A percentile compares a stretch with the other conserved stretches of the same genome.
Conservation (phyloP, 2,888 invertebrate species). For the Eudemis profundana region DNA sequence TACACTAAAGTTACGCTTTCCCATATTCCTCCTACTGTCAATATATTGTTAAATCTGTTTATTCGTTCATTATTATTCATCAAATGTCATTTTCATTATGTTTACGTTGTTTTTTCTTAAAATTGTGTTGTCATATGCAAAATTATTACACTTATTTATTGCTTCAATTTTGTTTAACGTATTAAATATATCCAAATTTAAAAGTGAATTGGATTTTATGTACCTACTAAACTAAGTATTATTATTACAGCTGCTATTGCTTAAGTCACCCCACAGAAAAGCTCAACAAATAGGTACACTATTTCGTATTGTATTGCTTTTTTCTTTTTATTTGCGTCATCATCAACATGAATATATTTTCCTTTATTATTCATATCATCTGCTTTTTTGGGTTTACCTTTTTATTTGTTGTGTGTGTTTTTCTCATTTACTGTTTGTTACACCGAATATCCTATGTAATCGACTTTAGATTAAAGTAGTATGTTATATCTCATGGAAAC, state of each 20-base stretch:
- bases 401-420: slow-evolving; percentile 46
- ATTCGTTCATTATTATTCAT: background rate
- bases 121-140: background rate
- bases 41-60: slow-evolving; percentile 1
- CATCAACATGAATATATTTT: slow-evolving; percentile 46
- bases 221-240: slow-evolving; percentile 73
- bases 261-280: slow-evolving; percentile 83
- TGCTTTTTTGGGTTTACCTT: slow-evolving; percentile 51
- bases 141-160: background rate
- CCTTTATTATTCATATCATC: slow-evolving; percentile 44
- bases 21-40: background rate
- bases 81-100: background rate
- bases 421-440: slow-evolving; percentile 10
- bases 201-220: slow-evolving; percentile 45
- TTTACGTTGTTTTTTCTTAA: slow-evolving; percentile 6
- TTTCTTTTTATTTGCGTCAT: slow-evolving; percentile 64
- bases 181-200: slow-evolving; percentile 22
- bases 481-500: slow-evolving; percentile 2
- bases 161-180: slow-evolving; percentile 16
- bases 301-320: slow-evolving; percentile 73
- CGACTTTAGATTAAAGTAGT: slow-evolving; percentile 15
- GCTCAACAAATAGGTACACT: slow-evolving; percentile 82
- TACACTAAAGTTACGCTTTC: background rate
- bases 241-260: slow-evolving; percentile 84
- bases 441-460: slow-evolving; percentile 19